Conservation (phyloP, 37 sponge, comb jelly and placozoan species). For the Trichoplax adhaerens region DNA sequence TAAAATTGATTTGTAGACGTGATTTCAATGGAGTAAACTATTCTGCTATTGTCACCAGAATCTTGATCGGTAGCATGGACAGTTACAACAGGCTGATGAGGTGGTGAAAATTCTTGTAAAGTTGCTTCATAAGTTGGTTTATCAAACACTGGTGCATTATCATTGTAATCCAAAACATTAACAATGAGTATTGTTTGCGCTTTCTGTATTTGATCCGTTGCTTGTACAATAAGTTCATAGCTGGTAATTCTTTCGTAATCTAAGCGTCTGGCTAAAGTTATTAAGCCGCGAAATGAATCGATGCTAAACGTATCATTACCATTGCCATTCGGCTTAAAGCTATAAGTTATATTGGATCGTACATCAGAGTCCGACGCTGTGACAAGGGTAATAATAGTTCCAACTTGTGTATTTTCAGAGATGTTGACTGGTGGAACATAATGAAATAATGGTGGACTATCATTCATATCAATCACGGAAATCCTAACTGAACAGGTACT, state of each 20-base stretch:
- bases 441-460: no score
- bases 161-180: slow-evolving; percentile 34
- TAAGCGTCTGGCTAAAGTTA: slow-evolving; percentile 10
- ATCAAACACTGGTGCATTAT: slow-evolving; percentile 25
- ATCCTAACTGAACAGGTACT: no score
- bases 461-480: no score
- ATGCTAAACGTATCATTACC: not conserved
- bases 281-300: not conserved
- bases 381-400: no score
- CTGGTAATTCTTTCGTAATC: slow-evolving; percentile 26
- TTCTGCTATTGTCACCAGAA: slow-evolving; percentile 8
- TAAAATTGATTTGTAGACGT: no score
- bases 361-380: no score
- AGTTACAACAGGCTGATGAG: slow-evolving; percentile 1
- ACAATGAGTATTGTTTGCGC: slow-evolving; percentile 12
- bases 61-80: slow-evolving; percentile 40
- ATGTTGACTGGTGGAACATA: no score
- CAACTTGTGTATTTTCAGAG: no score
- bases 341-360: no score
- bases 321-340: no score
- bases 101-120: slow-evolving; percentile 15
- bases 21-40: slow-evolving; percentile 23
- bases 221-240: no score
- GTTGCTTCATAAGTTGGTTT: slow-evolving; percentile 3
- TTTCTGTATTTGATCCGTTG: not conserved